A percentile compares a stretch with the other conserved stretches of the same genome.
Evolutionary conservation across 1,140 invertebrate species (phyloP).

Genomic region (Cyrtorhinus lividipennis): DNA sequence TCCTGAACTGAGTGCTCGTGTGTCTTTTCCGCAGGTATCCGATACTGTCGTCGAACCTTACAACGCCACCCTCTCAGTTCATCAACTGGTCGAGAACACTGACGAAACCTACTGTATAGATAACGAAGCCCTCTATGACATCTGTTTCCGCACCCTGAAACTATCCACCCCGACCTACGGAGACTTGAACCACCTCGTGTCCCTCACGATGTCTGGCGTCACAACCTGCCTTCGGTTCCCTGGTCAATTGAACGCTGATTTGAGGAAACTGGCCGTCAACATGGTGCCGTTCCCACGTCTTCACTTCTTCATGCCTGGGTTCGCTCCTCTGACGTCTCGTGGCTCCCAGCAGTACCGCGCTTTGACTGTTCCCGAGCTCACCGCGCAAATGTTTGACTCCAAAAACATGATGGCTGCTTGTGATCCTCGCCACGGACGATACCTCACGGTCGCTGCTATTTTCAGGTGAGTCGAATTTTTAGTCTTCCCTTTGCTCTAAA

Average conservation of each 20-base stretch:
- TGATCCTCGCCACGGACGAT: constrained; percentile 55
- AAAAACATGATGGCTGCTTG: constrained; percentile 74
- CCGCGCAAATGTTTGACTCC: constrained; percentile 47
- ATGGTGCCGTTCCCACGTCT: constrained; percentile 94
- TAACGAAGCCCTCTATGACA: constrained; percentile 41
- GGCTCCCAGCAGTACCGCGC: constrained; percentile 62
- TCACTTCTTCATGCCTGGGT: constrained; percentile 91
- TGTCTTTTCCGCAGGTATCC: constrained; percentile 40
- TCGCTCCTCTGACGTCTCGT: constrained; percentile 61
- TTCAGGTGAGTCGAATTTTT: constrained; percentile 35
- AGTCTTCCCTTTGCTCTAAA: too few species aligned
- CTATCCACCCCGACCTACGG: constrained; percentile 76
- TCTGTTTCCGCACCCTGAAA: constrained; percentile 51
- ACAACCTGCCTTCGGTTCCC: constrained; percentile 54
- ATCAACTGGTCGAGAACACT: constrained; percentile 69
- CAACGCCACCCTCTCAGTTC: constrained; percentile 67
- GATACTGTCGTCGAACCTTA: constrained; percentile 72
- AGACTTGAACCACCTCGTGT: constrained; percentile 69
- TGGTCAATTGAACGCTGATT: constrained; percentile 68
- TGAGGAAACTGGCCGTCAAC: constrained; percentile 89
- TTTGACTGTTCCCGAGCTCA: constrained; percentile 55
- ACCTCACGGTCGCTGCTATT: constrained; percentile 73
- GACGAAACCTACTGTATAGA: constrained; percentile 73
- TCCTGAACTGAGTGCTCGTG: too few species aligned
- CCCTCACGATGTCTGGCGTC: constrained; percentile 75